A percentile compares a stretch with the other conserved stretches of the same genome.
Evolutionary conservation across 2,113 vertebrate genomes (phyloP).

Genomic region (Petrocephalus microphthalmus): DNA sequence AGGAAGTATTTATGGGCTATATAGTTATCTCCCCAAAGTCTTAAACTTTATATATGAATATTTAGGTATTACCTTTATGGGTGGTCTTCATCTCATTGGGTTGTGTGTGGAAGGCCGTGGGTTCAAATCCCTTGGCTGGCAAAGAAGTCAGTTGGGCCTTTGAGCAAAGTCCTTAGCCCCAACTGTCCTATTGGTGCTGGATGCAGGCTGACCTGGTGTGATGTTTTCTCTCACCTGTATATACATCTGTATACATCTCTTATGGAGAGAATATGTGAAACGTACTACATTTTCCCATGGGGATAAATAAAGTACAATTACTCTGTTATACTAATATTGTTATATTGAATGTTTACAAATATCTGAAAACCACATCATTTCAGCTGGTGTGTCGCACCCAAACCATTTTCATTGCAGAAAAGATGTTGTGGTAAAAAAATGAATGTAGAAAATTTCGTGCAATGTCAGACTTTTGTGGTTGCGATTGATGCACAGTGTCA

Average conservation of each 20-base stretch:
- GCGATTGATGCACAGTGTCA: neutral
- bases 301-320: neutral
- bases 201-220: neutral
- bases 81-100: neutral
- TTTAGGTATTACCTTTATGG: neutral
- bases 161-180: neutral
- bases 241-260: neutral
- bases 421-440: neutral
- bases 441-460: neutral
- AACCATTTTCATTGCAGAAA: neutral
- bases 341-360: too few relatives aligned
- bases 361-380: too few relatives aligned
- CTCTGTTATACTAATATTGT: too few relatives aligned
- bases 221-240: neutral
- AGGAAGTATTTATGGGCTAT: neutral
- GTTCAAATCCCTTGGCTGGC: neutral
- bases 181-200: neutral
- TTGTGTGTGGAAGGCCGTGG: neutral
- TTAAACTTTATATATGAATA: neutral
- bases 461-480: neutral
- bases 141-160: neutral
- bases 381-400: neutral
- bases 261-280: neutral
- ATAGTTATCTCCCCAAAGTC: neutral
- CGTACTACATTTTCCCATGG: too few relatives aligned